Conservation (phyloP, 2,113 vertebrate species). For the Paralichthys olivaceus region DNA sequence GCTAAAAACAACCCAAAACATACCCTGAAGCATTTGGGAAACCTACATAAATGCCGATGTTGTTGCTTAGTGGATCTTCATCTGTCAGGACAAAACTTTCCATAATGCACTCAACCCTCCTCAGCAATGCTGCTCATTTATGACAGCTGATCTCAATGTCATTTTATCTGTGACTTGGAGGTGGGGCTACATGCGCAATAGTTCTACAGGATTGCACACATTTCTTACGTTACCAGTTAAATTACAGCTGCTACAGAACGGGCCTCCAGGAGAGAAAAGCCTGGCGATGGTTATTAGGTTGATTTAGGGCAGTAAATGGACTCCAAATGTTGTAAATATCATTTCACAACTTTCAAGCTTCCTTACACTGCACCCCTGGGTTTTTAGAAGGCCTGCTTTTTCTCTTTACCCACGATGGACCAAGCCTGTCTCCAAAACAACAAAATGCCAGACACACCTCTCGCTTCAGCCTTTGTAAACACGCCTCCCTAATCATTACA, state of each 20-base stretch:
- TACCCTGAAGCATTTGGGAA: neutral
- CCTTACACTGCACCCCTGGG: neutral
- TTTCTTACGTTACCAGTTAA: conserved; percentile 47
- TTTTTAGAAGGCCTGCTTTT: conserved; percentile 21
- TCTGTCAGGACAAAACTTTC: conserved; percentile 3
- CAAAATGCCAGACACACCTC: conserved; percentile 38
- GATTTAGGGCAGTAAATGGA: neutral
- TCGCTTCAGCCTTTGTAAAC: conserved; percentile 38
- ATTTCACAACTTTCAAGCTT: neutral
- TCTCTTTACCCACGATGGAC: conserved; percentile 13
- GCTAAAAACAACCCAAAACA: conserved; percentile 1
- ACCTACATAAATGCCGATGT: neutral
- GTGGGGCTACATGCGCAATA: conserved; percentile 19
- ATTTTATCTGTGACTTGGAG: conserved; percentile 29
- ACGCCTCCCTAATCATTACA: conserved; percentile 49
- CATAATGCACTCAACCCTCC: conserved; percentile 42
- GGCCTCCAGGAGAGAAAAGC: conserved; percentile 12
- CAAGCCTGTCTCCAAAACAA: conserved; percentile 13
- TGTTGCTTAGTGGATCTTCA: neutral
- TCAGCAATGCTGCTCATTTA: conserved; percentile 50
- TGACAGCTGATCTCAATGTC: conserved; percentile 59
- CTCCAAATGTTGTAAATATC: conserved; percentile 26
- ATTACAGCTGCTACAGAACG: conserved; percentile 41
- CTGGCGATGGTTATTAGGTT: neutral
- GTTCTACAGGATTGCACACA: conserved; percentile 31